Evolutionary conservation across 2,888 invertebrate genomes (phyloP).

Genomic region (Aphrophora alni): DNA sequence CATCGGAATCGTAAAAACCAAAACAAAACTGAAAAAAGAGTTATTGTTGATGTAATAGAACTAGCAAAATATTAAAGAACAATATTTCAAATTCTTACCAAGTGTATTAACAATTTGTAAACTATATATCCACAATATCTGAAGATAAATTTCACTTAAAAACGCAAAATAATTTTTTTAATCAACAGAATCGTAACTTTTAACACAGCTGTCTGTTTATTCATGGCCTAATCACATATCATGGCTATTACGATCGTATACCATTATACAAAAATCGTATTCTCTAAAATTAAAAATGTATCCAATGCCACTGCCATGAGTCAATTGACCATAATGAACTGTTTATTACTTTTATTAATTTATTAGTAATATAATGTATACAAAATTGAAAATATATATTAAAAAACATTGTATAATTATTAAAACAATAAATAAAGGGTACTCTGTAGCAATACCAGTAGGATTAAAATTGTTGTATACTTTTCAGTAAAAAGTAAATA

Average conservation of each 20-base stretch:
- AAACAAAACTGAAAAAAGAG: not conserved
- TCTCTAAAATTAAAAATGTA: not conserved
- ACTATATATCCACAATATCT: not conserved
- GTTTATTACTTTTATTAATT: too few relatives aligned
- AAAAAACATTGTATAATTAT: too few relatives aligned
- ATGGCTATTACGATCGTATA: constrained; percentile 16
- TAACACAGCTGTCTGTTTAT: constrained; percentile 16
- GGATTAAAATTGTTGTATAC: too few relatives aligned
- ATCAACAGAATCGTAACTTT: not conserved
- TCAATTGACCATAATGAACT: too few relatives aligned
- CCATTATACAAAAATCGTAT: not conserved
- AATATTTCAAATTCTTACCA: not conserved
- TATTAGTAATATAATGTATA: too few relatives aligned
- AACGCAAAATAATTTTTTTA: not conserved
- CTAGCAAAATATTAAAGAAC: not conserved
- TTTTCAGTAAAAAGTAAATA: too few relatives aligned
- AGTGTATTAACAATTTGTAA: not conserved
- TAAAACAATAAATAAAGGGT: too few relatives aligned
- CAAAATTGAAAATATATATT: too few relatives aligned
- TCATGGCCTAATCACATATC: constrained; percentile 14
- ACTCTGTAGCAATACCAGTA: too few relatives aligned
- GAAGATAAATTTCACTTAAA: not conserved
- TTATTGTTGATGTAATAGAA: not conserved
- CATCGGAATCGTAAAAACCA: not conserved
- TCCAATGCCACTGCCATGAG: not conserved